Base-by-base conservation (phyloP, 2,113 vertebrate species). In the Hemibagrus wyckioides region DNA sequence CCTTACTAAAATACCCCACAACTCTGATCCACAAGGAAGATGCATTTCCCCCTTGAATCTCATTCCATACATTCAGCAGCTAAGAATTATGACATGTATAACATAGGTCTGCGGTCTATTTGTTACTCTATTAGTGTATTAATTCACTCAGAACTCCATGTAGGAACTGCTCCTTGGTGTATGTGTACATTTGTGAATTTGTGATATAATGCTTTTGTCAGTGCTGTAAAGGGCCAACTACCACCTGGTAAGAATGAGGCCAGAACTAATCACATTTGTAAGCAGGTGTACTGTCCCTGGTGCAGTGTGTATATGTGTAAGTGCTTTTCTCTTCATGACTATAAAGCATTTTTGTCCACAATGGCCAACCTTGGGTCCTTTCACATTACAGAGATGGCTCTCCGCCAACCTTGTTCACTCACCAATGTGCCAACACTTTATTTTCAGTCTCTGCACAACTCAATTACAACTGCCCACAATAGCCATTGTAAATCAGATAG, bases 381-480 rank as follows among this genome's bases (percentile, higher is more conserved):
- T 57, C 52, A 57, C 77, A 87, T 82, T 73, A 85, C 77, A 81
- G 80, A 87, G 56, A 85, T 84, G 65, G 79, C 83, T 57, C 71
- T 88, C 73, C 54, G 71, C 80, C 48, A 19, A 80, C 17, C 83
- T 30, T 79, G 39, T 57, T 39, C 25, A 56, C 41, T 67, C 36
- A 80, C 80, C 11, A 69, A 87, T 87, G 33, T 67, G 57, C 71
- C 81, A 76, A 81, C 77, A 86, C 77, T 87, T 89, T 89, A 82
- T 89, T 87, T 87, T 82, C 71, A 76, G 61, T 85, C 61, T 80
- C 33, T 73, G 84, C 73, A 85, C 57, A 85, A 59, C 88, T 83
- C 71, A 89, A 82, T 89, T 61, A 82, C 41, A 69, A 71, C 61
- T 76, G 67, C 82, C 82, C 81, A 82, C 82, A 69, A 87, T 41